phyloP scores from a whole-genome alignment of 2,888 invertebrate genomes.

The Sepiola atlantica region DNA sequence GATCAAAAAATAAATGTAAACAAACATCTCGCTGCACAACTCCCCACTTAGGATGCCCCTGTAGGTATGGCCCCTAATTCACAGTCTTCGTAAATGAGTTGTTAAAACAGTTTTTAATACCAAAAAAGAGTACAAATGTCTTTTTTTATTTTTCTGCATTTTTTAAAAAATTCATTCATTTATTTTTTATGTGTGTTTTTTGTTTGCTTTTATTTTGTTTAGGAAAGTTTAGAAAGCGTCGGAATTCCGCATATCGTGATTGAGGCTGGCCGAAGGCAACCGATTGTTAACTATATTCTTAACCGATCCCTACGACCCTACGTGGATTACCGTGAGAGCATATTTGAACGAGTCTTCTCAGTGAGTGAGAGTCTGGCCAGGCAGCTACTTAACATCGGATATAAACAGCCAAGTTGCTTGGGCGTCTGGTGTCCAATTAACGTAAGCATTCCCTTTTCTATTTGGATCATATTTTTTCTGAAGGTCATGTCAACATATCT shows the following conservation, averaged over 20 bases:
- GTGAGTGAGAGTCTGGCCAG: conserved; percentile 70
- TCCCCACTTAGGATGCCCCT: no score
- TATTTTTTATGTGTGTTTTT: background rate
- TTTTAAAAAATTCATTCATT: background rate
- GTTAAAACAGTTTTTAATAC: no score
- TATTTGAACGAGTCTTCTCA: conserved; percentile 74
- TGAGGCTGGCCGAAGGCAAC: conserved; percentile 71
- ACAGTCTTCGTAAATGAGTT: no score
- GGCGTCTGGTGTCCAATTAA: conserved; percentile 75
- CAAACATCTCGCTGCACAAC: no score
- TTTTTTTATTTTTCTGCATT: background rate
- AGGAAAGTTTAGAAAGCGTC: conserved; percentile 72
- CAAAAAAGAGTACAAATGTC: no score
- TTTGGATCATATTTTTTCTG: background rate
- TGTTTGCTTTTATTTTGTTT: background rate
- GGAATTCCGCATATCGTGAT: conserved; percentile 70
- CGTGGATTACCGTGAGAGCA: conserved; percentile 67
- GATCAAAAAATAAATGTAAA: no score
- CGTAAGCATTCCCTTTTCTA: conserved; percentile 57
- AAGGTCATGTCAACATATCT: background rate
- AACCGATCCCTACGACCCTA: conserved; percentile 68
- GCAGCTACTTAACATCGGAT: conserved; percentile 71
- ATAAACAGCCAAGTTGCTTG: conserved; percentile 74
- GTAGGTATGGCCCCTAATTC: no score
- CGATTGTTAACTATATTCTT: conserved; percentile 72